Percentiles rank a stretch among this genome's conserved stretches.
Conservation (phyloP, 2,888 invertebrate genomes). For the Mythimna loreyi region DNA sequence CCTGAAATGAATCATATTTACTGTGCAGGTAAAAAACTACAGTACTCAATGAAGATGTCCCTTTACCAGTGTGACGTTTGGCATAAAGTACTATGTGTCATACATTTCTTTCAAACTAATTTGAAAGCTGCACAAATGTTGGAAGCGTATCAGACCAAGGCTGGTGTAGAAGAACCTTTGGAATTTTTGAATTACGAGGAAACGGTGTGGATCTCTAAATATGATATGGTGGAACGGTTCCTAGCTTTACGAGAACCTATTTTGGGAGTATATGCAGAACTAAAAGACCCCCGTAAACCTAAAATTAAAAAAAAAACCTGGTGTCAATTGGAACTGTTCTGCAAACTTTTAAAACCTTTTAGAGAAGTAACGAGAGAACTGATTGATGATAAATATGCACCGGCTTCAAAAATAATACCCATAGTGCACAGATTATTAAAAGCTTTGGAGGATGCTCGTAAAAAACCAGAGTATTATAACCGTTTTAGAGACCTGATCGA, state of each 20-base stretch:
- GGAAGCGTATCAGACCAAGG: not conserved
- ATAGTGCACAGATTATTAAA: constrained; percentile 20
- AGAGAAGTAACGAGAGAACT: constrained; percentile 21
- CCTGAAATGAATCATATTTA: constrained; percentile 7
- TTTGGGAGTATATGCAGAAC: not conserved
- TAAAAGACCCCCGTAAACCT: not conserved
- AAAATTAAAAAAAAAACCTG: constrained; percentile 4
- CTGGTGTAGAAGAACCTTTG: constrained; percentile 14
- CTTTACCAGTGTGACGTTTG: constrained; percentile 6
- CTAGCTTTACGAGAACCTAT: constrained; percentile 10
- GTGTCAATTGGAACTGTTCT: constrained; percentile 9
- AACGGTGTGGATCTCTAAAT: constrained; percentile 20
- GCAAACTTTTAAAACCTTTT: constrained; percentile 35
- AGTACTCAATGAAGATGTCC: constrained; percentile 5
- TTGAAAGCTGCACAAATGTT: not conserved
- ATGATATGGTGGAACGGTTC: constrained; percentile 32
- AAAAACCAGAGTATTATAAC: not conserved
- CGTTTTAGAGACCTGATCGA: not conserved
- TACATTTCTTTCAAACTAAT: not conserved
- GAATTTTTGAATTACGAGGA: not conserved
- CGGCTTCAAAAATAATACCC: constrained; percentile 17
- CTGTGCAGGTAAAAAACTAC: constrained; percentile 10
- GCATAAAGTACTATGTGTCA: not conserved
- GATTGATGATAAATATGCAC: constrained; percentile 7
- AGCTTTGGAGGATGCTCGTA: not conserved